phyloP scores from a whole-genome alignment of 2,113 vertebrate species.

The Pseudois nayaur region DNA sequence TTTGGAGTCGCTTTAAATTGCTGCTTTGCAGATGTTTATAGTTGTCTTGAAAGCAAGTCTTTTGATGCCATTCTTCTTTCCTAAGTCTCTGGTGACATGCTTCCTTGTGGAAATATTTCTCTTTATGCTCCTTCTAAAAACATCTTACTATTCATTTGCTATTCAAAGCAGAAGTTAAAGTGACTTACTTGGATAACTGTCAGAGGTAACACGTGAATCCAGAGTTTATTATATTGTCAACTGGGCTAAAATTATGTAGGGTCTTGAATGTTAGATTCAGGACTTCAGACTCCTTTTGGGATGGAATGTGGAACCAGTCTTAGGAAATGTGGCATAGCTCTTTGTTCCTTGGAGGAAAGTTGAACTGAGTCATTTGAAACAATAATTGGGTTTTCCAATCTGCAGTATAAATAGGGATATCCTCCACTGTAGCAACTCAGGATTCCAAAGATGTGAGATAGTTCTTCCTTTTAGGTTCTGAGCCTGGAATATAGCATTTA shows the following conservation, averaged over 20 bases:
- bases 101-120: constrained; percentile 27
- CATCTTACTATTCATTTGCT: background rate
- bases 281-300: background rate
- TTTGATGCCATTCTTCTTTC: background rate
- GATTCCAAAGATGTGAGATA: background rate
- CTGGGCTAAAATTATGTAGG: background rate
- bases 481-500: background rate
- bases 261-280: background rate
- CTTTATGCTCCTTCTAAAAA: constrained; percentile 3
- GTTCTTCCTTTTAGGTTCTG: background rate
- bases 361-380: constrained; percentile 9
- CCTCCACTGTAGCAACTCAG: background rate
- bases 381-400: background rate
- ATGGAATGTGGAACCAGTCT: background rate
- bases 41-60: background rate
- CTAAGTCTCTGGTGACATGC: background rate
- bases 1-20: constrained; percentile 37
- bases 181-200: constrained; percentile 32
- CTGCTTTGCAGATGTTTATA: background rate
- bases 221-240: constrained; percentile 16
- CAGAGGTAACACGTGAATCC: background rate
- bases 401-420: background rate
- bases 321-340: background rate
- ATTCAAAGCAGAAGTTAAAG: constrained; percentile 47
- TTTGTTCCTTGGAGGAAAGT: constrained; percentile 2